Percentiles rank a stretch among this genome's conserved stretches.
Conservation (phyloP, 2,113 vertebrate genomes). For the Mungos mungo region DNA sequence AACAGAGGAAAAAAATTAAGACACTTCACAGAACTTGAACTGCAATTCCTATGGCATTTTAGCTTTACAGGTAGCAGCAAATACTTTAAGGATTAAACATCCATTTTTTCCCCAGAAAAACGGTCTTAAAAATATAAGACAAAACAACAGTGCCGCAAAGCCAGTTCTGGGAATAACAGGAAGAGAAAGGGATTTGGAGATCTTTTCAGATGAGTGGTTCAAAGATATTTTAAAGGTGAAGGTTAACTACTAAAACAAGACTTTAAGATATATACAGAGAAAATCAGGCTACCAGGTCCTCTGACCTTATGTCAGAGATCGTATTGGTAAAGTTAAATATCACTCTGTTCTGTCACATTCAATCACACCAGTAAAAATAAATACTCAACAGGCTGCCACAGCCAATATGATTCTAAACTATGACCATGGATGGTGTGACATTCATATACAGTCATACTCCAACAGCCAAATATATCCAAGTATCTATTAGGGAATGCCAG, state of each 20-base stretch:
- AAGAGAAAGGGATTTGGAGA: neutral
- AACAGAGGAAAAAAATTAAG: neutral
- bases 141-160: neutral
- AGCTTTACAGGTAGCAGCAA: neutral
- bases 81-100: conserved; percentile 1
- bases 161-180: neutral
- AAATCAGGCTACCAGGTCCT: neutral
- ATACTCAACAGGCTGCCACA: neutral
- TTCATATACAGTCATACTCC: neutral
- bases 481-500: neutral
- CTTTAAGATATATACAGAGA: neutral
- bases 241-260: neutral
- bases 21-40: conserved; percentile 4
- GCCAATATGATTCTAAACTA: neutral
- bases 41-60: neutral
- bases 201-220: neutral
- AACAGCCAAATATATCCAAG: neutral
- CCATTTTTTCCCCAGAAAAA: neutral
- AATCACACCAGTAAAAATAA: neutral
- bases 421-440: neutral
- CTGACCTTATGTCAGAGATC: neutral
- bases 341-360: neutral
- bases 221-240: neutral
- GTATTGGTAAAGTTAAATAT: neutral
- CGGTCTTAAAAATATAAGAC: neutral